phyloP scores from a whole-genome alignment of 2,797 vertebrate genomes.

The Acanthurus lineatus region DNA sequence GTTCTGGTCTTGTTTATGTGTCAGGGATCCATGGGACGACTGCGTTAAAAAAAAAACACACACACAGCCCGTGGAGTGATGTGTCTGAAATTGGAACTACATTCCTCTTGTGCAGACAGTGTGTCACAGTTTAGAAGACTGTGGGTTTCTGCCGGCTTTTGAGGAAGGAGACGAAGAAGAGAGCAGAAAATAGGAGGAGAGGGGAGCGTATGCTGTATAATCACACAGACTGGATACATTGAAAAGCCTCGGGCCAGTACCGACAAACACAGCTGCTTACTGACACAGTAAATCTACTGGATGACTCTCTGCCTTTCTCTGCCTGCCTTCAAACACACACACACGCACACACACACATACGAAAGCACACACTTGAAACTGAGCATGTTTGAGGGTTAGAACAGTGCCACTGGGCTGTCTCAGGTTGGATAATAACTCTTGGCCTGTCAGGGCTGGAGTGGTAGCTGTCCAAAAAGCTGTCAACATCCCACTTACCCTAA shows the following conservation, averaged over 20 bases:
- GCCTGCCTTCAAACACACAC: conserved; percentile 55
- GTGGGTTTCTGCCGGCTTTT: conserved; percentile 35
- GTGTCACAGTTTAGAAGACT: conserved; percentile 33
- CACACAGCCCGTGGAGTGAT: neutral
- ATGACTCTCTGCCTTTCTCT: conserved; percentile 72
- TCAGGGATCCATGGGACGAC: conserved; percentile 6
- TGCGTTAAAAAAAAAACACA: neutral
- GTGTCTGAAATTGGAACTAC: neutral
- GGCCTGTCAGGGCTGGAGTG: conserved; percentile 74
- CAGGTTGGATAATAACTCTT: conserved; percentile 83
- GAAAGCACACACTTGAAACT: conserved; percentile 48
- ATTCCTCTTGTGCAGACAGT: conserved; percentile 10
- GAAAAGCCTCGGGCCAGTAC: conserved; percentile 72
- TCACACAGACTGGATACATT: conserved; percentile 71
- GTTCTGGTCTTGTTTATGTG: neutral
- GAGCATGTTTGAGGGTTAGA: conserved; percentile 68
- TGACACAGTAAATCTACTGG: conserved; percentile 79
- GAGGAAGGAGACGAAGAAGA: conserved; percentile 25
- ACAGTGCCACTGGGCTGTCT: conserved; percentile 78
- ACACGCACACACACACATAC: conserved; percentile 30
- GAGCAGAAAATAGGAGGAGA: conserved; percentile 42
- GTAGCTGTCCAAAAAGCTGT: conserved; percentile 83
- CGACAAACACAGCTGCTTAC: conserved; percentile 82
- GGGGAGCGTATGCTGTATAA: conserved; percentile 56
- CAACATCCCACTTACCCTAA: conserved; percentile 83